These are phyloP conservation scores for Poecilus cupreus DNA, from an alignment of 2,888 invertebrate genomes.

Conservation along the genomic window DNA sequence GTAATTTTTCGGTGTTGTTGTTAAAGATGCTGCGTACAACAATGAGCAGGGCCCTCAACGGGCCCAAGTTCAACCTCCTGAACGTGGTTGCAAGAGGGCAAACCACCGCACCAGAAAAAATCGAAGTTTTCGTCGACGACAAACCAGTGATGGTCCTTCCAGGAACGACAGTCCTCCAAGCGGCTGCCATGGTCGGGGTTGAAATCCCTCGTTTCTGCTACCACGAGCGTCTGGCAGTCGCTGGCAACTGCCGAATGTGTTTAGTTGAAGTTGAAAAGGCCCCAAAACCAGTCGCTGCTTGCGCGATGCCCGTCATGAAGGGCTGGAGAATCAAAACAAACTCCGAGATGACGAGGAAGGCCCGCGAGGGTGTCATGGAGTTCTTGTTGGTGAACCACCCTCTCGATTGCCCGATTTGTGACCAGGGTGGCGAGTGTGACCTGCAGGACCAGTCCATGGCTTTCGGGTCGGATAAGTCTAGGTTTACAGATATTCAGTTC, in stretches of 20 bases:
- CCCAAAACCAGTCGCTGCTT: slow-evolving; percentile 98
- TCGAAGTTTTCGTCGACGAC: slow-evolving; percentile 98
- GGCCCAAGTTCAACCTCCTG: slow-evolving; percentile 68
- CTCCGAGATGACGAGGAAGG: slow-evolving; percentile 86
- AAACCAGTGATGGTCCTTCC: slow-evolving; percentile 95
- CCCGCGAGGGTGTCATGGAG: slow-evolving; percentile 96
- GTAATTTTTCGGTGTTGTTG: slow-evolving; percentile 47
- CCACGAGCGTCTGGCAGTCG: slow-evolving; percentile 98
- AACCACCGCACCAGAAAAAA: slow-evolving; percentile 76
- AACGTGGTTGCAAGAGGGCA: slow-evolving; percentile 11
- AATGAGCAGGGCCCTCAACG: slow-evolving; percentile 79
- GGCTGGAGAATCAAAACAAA: slow-evolving; percentile 99
- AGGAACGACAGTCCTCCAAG: slow-evolving; percentile 97
- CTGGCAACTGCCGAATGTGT: slow-evolving; percentile 99
- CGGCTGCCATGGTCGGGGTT: slow-evolving; percentile 94
- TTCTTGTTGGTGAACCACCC: slow-evolving; percentile 99
- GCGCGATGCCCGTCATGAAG: slow-evolving; percentile 99
- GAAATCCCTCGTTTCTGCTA: slow-evolving; percentile 99
- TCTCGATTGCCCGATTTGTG: slow-evolving; percentile 99
- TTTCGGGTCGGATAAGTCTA: slow-evolving; percentile 95
- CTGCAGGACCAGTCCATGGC: slow-evolving; percentile 99
- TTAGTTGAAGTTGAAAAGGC: slow-evolving; percentile 99
- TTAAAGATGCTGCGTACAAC: slow-evolving; percentile 85
- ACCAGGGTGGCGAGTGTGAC: slow-evolving; percentile 96
- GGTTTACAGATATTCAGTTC: slow-evolving; percentile 94